Base-by-base conservation (phyloP, 2,888 invertebrate genomes). In the Vannuccia rotundouncinata region DNA sequence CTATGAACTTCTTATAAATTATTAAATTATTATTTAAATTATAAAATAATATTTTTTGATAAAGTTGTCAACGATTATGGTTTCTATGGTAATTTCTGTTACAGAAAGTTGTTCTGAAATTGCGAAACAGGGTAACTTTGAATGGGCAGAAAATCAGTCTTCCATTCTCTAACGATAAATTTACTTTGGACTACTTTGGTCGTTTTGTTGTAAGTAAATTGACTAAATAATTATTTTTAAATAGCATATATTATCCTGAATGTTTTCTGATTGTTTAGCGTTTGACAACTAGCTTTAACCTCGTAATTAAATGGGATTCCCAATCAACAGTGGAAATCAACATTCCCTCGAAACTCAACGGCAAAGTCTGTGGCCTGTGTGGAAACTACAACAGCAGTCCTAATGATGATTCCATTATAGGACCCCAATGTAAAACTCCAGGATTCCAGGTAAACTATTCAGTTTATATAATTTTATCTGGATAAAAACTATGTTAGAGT, bases 371-470 rank as follows among this genome's bases (percentile, higher is more conserved):
- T 86, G 96, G 96, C 13, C 89, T 96, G 17, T 97, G 96, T 86
- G 96, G 96, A 0, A 95, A 96, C 87, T 97, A 93, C 88, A 96
- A 96, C 88, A 92, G 92, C 76, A 90, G 93, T 82, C 91, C 92
- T 0, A 91, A 92, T 83, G 95, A 95, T 87, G 95, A 95, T 89
- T 91, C 84, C 82, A 82, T 78, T 0, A 80, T 84, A 0, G 86
- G 86, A 1, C 29, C 31, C 2, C 31, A 13, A 0, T 76, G 60
- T 25, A 31, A 1, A 80, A 2, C 31, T 29, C 27, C 81, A 13
- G 79, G 78, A 31, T 22, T 59, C n/a, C 27, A 45, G 0, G 81
- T 75, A 0, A 84, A 84, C n/a, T n/a, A n/a, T n/a, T n/a, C n/a
- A n/a, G n/a, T n/a, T n/a, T n/a, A n/a, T n/a, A n/a, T n/a, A n/a